phyloP scores from a whole-genome alignment of 2,888 invertebrate genomes.

The Formica aserva region DNA sequence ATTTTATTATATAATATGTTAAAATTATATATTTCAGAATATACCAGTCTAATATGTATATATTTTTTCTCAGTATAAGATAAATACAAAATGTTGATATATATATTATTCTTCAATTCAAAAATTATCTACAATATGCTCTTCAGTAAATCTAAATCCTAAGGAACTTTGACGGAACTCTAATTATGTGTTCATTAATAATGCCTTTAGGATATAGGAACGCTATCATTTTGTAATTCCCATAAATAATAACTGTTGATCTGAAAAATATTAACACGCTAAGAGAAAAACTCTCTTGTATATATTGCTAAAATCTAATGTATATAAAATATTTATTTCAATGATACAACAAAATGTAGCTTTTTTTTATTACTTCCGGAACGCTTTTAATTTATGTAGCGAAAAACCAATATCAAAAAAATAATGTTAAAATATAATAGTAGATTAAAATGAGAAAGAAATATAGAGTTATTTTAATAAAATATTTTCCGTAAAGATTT shows the following conservation, averaged over 20 bases:
- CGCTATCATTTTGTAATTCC: not conserved
- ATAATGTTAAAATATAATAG: not conserved
- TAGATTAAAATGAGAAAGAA: not conserved
- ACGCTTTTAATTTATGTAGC: not conserved
- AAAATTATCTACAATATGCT: not conserved
- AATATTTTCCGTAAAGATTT: not conserved
- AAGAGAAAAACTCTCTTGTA: no score
- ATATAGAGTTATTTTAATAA: not conserved
- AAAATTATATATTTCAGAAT: not conserved
- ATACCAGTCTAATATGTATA: not conserved
- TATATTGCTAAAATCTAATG: not conserved
- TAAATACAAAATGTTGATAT: not conserved
- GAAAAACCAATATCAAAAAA: not conserved
- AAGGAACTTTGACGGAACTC: not conserved
- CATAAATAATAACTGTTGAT: conserved; percentile 7
- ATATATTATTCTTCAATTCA: not conserved
- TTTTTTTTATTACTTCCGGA: not conserved
- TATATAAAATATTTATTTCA: not conserved
- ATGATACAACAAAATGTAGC: not conserved
- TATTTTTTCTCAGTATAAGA: not conserved
- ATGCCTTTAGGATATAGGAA: not conserved
- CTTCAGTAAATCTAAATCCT: no score
- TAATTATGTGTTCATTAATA: not conserved
- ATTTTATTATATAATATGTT: not conserved
- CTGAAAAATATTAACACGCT: not conserved